Conservation (phyloP, 2,888 invertebrate species). For the Oeneis ivallda region DNA sequence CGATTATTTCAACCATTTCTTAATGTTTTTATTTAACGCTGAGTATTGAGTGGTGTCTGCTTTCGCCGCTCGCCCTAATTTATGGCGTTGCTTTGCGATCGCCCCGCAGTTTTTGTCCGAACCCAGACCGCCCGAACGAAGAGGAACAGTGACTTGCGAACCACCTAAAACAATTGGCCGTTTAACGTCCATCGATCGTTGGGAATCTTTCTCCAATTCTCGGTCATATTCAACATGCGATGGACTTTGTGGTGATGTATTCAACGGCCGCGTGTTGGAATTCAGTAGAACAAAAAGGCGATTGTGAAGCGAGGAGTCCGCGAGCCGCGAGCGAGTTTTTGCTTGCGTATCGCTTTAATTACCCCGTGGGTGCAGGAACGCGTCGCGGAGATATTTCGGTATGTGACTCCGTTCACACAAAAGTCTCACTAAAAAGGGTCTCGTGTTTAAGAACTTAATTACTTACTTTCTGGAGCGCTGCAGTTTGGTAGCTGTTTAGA, state of each 20-base stretch:
- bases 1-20: slow-evolving; percentile 76
- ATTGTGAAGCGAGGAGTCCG: slow-evolving; percentile 50
- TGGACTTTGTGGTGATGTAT: slow-evolving; percentile 32
- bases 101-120: slow-evolving; percentile 68
- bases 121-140: slow-evolving; percentile 43
- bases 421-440: slow-evolving; percentile 44
- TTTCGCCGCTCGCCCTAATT: slow-evolving; percentile 75
- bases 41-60: slow-evolving; percentile 76
- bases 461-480: slow-evolving; percentile 38
- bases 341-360: slow-evolving; percentile 73
- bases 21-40: slow-evolving; percentile 81
- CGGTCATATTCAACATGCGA: slow-evolving; percentile 29
- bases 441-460: slow-evolving; percentile 50
- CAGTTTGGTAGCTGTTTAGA: slow-evolving; percentile 31
- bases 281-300: slow-evolving; percentile 58
- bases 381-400: slow-evolving; percentile 47
- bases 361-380: slow-evolving; percentile 55
- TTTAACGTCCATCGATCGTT: slow-evolving; percentile 33
- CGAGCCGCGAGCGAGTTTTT: slow-evolving; percentile 60
- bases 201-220: slow-evolving; percentile 18
- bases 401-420: slow-evolving; percentile 44
- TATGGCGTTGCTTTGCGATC: slow-evolving; percentile 68
- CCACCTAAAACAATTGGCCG: slow-evolving; percentile 23
- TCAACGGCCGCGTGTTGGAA: slow-evolving; percentile 22
- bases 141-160: slow-evolving; percentile 22